Evolutionary conservation across 2,888 invertebrate species (phyloP).

Genomic region (Trichogramma dendrolimi): DNA sequence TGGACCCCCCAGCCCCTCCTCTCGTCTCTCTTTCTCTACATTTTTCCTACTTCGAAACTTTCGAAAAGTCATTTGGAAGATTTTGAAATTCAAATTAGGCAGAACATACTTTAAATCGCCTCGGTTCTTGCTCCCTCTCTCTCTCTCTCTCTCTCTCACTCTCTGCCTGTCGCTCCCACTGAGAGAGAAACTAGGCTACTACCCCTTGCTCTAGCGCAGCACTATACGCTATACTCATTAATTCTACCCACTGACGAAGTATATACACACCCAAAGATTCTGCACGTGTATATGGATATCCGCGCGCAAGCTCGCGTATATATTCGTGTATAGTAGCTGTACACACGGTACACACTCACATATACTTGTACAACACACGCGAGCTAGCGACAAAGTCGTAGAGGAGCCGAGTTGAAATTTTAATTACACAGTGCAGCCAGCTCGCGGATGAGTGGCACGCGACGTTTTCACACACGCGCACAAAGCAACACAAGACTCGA

Average conservation of each 20-base stretch:
- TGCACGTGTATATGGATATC: no score
- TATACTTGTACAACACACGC: background rate
- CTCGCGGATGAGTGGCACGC: no score
- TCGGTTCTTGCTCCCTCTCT: background rate
- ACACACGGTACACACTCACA: background rate
- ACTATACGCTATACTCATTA: slow-evolving; percentile 5
- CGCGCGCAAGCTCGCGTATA: no score
- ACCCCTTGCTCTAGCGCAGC: no score
- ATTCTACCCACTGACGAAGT: slow-evolving; percentile 13
- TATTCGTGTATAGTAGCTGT: no score
- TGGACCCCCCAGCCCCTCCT: background rate
- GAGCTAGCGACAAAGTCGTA: slow-evolving; percentile 7
- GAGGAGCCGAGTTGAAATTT: slow-evolving; percentile 18
- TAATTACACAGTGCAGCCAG: slow-evolving; percentile 20
- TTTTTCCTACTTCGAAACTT: slow-evolving; percentile 8
- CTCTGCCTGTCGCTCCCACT: no score
- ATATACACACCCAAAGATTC: no score
- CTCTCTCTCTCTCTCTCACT: no score
- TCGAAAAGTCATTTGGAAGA: slow-evolving; percentile 24
- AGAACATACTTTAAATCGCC: slow-evolving; percentile 26
- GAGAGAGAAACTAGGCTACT: slow-evolving; percentile 20
- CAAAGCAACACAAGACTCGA: no score
- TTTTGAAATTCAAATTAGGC: slow-evolving; percentile 26
- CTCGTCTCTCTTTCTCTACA: background rate
- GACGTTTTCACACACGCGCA: no score